Base-by-base conservation (phyloP, 2,113 vertebrate species). In the Planiliza haematocheilus region DNA sequence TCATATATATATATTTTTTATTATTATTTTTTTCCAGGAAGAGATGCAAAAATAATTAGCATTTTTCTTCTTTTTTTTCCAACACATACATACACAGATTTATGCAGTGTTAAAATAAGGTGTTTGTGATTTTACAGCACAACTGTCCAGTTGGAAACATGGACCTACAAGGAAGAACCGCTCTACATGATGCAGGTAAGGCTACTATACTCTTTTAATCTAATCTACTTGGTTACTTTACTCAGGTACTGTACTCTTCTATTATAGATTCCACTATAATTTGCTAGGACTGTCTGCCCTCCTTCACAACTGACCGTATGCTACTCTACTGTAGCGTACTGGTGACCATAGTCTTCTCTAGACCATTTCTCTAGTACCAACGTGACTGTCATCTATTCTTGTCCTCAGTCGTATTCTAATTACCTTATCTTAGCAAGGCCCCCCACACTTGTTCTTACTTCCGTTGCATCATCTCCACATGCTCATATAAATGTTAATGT, bases 131-230 rank as follows among this genome's bases (percentile, higher is more conserved):
- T 84, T 82, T 66, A 79, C 86, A 99, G 98, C 96, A 97, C 88
- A 98, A 96, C 34, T 97, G 96, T 84, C 97, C 97, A 1, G 97
- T 97, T 0, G 97, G 97, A 79, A 98, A 96, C 2, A 93, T 94
- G 82, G 98, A 99, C 91, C 93, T 97, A 14, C 97, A 98, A 65
- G 97, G 97, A 24, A 94, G 96, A 81, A 97, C 96, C 0, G 96
- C 97, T 20, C 93, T 99, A 38, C 98, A 99, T 17, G 97, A 99
- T 81, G 98, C 98, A 55, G 97, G 97, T 99, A 73, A 93, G 91
- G 38, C 8, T 66, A 7, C 46, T 13, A 3, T 30, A 30, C 24
- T 30, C 2, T 3, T 2, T 30, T 30, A 30, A 2, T 30, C 24
- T 30, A 30, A 2, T 30, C 24, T 30, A 30, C 24, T 30, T 5